Conservation (phyloP, 2,888 invertebrate genomes). For the Ophion ventricosus region DNA sequence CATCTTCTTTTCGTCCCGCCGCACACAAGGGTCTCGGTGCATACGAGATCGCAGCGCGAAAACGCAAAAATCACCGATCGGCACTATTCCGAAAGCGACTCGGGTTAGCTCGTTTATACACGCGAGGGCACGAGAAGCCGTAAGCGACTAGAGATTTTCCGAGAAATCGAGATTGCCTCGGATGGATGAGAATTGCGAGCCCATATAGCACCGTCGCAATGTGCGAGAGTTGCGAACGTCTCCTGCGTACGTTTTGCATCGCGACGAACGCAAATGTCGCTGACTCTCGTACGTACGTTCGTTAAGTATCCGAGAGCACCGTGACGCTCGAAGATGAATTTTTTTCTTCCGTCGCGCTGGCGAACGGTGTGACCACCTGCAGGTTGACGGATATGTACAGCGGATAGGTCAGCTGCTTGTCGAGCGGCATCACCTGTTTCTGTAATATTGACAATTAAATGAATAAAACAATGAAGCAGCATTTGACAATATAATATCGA, state of each 20-base stretch:
- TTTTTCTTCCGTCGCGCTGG: slow-evolving; percentile 5
- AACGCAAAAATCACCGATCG: not conserved
- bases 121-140: not conserved
- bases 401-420: slow-evolving; percentile 87
- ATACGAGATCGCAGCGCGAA: not conserved
- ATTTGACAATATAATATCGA: too few relatives aligned
- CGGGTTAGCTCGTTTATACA: not conserved
- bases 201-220: slow-evolving; percentile 2
- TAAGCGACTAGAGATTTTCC: not conserved
- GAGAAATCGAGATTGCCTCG: not conserved
- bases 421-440: slow-evolving; percentile 84
- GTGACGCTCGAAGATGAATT: slow-evolving; percentile 66
- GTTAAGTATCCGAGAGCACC: slow-evolving; percentile 72
- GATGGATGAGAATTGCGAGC: not conserved
- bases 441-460: slow-evolving; percentile 66
- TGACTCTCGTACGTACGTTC: slow-evolving; percentile 44
- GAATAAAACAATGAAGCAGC: not conserved
- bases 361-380: slow-evolving; percentile 86
- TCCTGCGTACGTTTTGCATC: slow-evolving; percentile 25
- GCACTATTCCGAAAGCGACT: not conserved
- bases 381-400: slow-evolving; percentile 89
- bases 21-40: not conserved
- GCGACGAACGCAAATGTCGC: slow-evolving; percentile 12
- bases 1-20: too few relatives aligned
- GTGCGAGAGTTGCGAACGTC: not conserved